Evolutionary conservation across 1,140 invertebrate genomes (phyloP), one percentile per base, ranked within the genome.

Genomic region (Psilanteris sp.): DNA sequence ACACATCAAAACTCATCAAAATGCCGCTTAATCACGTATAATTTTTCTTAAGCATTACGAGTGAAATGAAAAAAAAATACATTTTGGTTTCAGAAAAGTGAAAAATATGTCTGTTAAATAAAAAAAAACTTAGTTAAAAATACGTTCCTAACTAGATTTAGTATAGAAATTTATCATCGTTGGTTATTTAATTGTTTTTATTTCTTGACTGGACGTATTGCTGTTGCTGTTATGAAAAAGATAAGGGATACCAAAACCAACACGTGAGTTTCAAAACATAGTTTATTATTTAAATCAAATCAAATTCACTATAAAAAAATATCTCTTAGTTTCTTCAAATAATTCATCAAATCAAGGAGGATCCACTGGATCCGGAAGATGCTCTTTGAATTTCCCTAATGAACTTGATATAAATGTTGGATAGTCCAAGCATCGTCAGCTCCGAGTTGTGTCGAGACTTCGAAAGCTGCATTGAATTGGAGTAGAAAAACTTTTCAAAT

Each of bases 261-360:
- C n/a, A n/a, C n/a, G n/a, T n/a, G n/a, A n/a, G n/a, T n/a, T 41
- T 68, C 43, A 5, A 55, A 29, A 57, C 46, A 34, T 29, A 57
- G 31, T 67, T 8, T 24, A 10, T 67, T 57, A 74, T 55, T 72
- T 61, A 72, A 76, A 79, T 48, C 77, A 77, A 44, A 73, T 73
- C 72, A 66, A 37, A 32, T 46, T 32, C 24, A 29, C 39, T 68
- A 62, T 79, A 32, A 57, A 64, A 62, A 68, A 71, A 15, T 64
- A 26, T 1, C 9, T 8, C 4, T 44, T 13, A 29, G 34, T 16
- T 62, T 78, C 59, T 24, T 73, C n/a, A 32, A 74, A 61, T 61
- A 46, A 37, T 46, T 46, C 31, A 37, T 46, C 41, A 46, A n/a
- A 46, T 36, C 32, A 44, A 36, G 10, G 8, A 13, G 20, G 36